Conservation (phyloP, 2,888 invertebrate genomes). For the Masnerella sp. region DNA sequence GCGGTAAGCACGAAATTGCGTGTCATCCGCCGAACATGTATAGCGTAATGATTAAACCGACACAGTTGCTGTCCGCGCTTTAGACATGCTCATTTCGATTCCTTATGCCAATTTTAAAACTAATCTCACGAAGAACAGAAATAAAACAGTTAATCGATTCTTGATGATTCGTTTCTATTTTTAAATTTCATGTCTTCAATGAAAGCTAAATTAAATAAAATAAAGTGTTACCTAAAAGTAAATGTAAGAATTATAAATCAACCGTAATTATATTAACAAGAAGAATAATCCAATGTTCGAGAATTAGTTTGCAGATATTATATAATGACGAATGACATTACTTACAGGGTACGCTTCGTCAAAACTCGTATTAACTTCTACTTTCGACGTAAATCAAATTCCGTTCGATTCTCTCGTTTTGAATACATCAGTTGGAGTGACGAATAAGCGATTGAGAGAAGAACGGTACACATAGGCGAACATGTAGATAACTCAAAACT, state of each 20-base stretch:
- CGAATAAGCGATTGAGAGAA: slow-evolving; percentile 28
- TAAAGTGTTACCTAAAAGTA: slow-evolving; percentile 43
- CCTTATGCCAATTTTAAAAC: slow-evolving; percentile 14
- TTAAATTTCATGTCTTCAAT: slow-evolving; percentile 12
- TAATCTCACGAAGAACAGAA: neutral
- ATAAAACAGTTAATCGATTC: slow-evolving; percentile 25
- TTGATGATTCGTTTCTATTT: slow-evolving; percentile 33
- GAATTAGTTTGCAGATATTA: slow-evolving; percentile 53
- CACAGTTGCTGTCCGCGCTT: slow-evolving; percentile 66
- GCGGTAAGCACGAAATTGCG: slow-evolving; percentile 48
- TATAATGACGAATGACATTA: slow-evolving; percentile 39
- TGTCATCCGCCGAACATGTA: slow-evolving; percentile 51
- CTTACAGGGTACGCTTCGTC: slow-evolving; percentile 50
- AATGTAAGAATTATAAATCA: slow-evolving; percentile 40
- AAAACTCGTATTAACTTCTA: slow-evolving; percentile 38
- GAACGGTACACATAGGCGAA: slow-evolving; percentile 41
- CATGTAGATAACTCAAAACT: slow-evolving; percentile 55
- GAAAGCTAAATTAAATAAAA: slow-evolving; percentile 19
- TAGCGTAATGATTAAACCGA: slow-evolving; percentile 57
- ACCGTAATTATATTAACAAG: slow-evolving; percentile 32
- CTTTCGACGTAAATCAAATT: slow-evolving; percentile 48
- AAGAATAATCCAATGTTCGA: slow-evolving; percentile 50
- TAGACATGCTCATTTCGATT: slow-evolving; percentile 44
- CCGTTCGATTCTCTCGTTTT: slow-evolving; percentile 33
- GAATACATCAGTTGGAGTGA: slow-evolving; percentile 34